Conservation (phyloP, 2,113 vertebrate genomes). For the Engystomops pustulosus region DNA sequence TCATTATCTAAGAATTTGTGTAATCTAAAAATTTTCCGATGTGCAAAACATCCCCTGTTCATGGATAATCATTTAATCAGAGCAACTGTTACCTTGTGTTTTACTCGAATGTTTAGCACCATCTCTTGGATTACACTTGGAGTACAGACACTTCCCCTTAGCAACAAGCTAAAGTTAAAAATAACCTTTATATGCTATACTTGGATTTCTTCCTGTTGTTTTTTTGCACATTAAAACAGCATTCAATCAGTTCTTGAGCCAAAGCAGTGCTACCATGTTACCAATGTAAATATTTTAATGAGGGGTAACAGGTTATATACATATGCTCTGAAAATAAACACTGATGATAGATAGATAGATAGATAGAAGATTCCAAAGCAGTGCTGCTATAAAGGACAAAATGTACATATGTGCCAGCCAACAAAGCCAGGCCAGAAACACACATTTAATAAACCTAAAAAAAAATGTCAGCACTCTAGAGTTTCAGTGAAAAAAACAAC, state of each 20-base stretch:
- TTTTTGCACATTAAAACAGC: constrained; percentile 42
- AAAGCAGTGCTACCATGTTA: neutral
- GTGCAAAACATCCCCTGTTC: neutral
- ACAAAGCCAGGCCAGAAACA: no score
- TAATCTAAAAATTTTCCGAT: neutral
- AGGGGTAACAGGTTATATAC: neutral
- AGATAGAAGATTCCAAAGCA: no score
- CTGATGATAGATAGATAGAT: neutral
- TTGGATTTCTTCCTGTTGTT: constrained; percentile 50
- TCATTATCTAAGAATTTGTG: constrained; percentile 10
- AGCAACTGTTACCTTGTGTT: neutral
- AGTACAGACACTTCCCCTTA: constrained; percentile 15
- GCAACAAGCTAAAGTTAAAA: constrained; percentile 58
- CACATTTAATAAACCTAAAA: no score
- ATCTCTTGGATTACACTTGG: constrained; percentile 10
- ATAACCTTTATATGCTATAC: constrained; percentile 52
- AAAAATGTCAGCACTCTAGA: no score
- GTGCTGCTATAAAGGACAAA: no score
- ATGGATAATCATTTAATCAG: constrained; percentile 4
- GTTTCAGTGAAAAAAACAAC: no score
- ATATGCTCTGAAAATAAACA: neutral
- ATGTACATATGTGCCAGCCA: no score
- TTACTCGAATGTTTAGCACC: neutral
- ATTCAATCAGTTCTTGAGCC: constrained; percentile 35
- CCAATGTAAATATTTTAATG: constrained; percentile 21